phyloP scores from a whole-genome alignment of 2,888 invertebrate species.

The Diabrotica balteata region DNA sequence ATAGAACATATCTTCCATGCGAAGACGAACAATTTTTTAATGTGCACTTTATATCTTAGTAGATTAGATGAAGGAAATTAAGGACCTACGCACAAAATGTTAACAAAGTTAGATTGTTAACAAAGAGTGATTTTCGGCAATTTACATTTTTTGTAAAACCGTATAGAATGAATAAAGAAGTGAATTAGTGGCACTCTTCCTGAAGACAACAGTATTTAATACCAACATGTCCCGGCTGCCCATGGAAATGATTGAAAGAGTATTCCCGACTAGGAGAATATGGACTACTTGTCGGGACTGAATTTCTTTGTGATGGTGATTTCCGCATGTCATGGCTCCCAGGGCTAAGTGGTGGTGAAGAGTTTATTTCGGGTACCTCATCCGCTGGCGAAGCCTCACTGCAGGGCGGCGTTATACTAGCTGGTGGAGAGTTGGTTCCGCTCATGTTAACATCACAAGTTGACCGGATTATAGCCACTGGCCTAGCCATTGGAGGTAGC shows the following conservation, averaged over 20 bases:
- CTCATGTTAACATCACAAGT: slow-evolving; percentile 71
- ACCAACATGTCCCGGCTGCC: slow-evolving; percentile 84
- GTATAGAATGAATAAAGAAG: slow-evolving; percentile 6
- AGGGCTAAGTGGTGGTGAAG: slow-evolving; percentile 60
- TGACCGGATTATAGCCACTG: slow-evolving; percentile 94
- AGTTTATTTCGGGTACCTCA: slow-evolving; percentile 55
- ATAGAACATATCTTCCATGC: too few species aligned
- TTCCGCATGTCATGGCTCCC: slow-evolving; percentile 57
- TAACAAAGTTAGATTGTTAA: not conserved
- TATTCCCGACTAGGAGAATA: slow-evolving; percentile 64
- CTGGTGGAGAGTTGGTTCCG: slow-evolving; percentile 69
- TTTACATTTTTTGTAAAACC: not conserved
- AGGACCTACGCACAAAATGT: not conserved
- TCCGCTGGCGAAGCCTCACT: slow-evolving; percentile 58
- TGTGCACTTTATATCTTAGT: too few species aligned
- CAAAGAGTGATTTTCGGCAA: not conserved
- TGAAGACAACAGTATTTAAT: slow-evolving; percentile 52
- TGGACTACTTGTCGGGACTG: slow-evolving; percentile 52
- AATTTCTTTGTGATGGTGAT: slow-evolving; percentile 56
- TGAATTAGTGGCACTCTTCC: slow-evolving; percentile 31
- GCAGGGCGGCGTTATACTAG: slow-evolving; percentile 67
- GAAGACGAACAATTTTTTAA: too few species aligned
- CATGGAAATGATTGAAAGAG: slow-evolving; percentile 92
- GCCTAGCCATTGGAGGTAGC: slow-evolving; percentile 94
- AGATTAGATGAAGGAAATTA: not conserved